Base-by-base conservation (phyloP, 2,797 vertebrate genomes). In the Yasuhikotakia modesta region DNA sequence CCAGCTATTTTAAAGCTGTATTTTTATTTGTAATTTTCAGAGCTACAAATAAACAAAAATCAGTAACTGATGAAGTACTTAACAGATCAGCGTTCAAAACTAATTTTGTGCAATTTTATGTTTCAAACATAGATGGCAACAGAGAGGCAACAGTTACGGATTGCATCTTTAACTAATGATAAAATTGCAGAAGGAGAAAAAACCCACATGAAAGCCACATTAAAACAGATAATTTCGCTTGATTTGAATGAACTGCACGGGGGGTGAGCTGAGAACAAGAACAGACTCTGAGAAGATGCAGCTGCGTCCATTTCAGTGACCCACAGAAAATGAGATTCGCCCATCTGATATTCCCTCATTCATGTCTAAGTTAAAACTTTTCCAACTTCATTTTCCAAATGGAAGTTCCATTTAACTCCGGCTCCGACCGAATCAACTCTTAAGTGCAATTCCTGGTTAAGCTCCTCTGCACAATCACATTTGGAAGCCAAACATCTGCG, bases 361-460 rank as follows among this genome's bases (percentile, higher is more conserved):
- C 43, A 39, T 39, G 61, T 43, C 70, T 5, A 60, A 43, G 43
- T 64, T 50, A 48, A 19, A 83, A 83, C 75, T 63, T 76, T 48
- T 70, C 55, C n/a, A 79, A 70, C 75, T 64, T 50, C 5, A 21
- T 71, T 17, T 19, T 73, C 72, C 55, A 82, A 84, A 79, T 66
- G 66, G 67, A 76, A 10, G 22, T 50, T 79, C 64, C 17, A 27
- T 77, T 75, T 69, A 67, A 72, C 55, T 74, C 46, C 61, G 30
- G 67, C 71, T 75, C 61, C 13, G 35, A 43, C 27, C 7, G 48
- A 48, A 70, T 55, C 55, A 22, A 57, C 80, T 16, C 72, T 27
- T 82, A 84, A 87, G 85, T 84, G 85, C 83, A 72, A 74, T 86
- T 78, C 67, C 85, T 78, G 70, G 85, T 88, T 79, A 71, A 58